These are phyloP conservation scores for Drosophila longiperda DNA, from an alignment of 2,888 invertebrate species.

Conservation along the genomic window DNA sequence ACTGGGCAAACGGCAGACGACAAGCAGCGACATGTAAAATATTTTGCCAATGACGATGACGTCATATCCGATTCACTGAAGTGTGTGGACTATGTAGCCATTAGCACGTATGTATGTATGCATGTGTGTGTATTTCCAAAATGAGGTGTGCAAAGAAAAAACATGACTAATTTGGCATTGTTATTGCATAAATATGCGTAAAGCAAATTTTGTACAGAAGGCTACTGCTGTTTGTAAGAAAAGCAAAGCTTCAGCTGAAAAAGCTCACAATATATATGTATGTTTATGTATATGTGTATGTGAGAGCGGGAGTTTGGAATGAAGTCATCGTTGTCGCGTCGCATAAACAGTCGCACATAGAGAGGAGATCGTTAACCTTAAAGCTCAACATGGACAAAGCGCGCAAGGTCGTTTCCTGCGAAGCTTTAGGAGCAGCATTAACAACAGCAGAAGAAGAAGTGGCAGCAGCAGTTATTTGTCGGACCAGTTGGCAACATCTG, in stretches of 20 bases:
- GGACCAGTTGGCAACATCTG: slow-evolving; percentile 60
- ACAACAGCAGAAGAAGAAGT: slow-evolving; percentile 5
- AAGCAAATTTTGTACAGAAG: slow-evolving; percentile 36
- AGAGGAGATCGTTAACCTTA: slow-evolving; percentile 85
- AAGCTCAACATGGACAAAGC: slow-evolving; percentile 76
- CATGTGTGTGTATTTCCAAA: slow-evolving; percentile 15
- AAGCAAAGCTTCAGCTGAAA: slow-evolving; percentile 47
- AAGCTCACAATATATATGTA: slow-evolving; percentile 36
- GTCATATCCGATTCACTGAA: slow-evolving; percentile 75
- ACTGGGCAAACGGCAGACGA: slow-evolving; percentile 2
- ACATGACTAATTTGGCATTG: slow-evolving; percentile 73
- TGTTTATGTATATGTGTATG: slow-evolving; percentile 5
- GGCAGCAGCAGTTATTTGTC: slow-evolving; percentile 2
- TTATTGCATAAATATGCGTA: slow-evolving; percentile 72
- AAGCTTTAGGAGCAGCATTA: slow-evolving; percentile 23
- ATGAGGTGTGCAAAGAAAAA: slow-evolving; percentile 51
- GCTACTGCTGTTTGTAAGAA: slow-evolving; percentile 26
- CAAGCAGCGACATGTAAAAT: slow-evolving; percentile 27
- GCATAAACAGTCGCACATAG: slow-evolving; percentile 45
- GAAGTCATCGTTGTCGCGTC: slow-evolving; percentile 70
- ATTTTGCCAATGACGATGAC: slow-evolving; percentile 69
- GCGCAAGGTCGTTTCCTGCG: slow-evolving; percentile 83
- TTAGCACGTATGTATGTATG: slow-evolving; percentile 50
- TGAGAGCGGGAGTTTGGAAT: slow-evolving; percentile 53
- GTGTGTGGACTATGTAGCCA: slow-evolving; percentile 57